Conservation (phyloP, 2,113 vertebrate species). For the Seriola rivoliana region DNA sequence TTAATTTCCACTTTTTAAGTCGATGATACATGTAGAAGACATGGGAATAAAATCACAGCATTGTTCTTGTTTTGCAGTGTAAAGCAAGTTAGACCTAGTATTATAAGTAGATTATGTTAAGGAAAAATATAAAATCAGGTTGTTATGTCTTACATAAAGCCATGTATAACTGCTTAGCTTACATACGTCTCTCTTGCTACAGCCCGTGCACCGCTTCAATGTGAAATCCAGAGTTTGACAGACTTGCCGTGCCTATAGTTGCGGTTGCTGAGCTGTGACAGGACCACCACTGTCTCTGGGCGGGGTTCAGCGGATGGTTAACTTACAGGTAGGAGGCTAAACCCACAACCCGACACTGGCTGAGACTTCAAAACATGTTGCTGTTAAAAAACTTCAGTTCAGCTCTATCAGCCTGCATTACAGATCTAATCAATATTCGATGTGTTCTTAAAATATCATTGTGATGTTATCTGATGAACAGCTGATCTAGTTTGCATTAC, state of each 20-base stretch:
- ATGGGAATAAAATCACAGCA: no score
- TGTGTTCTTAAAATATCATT: conserved; percentile 51
- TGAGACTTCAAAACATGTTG: conserved; percentile 29
- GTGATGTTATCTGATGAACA: conserved; percentile 35
- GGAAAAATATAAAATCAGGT: no score
- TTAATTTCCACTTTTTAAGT: no score
- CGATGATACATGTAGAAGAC: no score
- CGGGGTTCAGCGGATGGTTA: background rate
- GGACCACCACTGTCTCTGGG: background rate
- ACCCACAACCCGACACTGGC: background rate
- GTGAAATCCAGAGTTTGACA: background rate
- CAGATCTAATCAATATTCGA: conserved; percentile 50
- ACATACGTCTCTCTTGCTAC: background rate
- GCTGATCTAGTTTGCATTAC: conserved; percentile 40
- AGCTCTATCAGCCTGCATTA: conserved; percentile 30
- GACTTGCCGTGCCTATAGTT: background rate
- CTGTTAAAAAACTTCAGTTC: conserved; percentile 20
- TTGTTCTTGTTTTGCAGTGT: no score
- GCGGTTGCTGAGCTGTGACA: background rate
- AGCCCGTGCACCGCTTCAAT: background rate
- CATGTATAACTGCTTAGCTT: no score
- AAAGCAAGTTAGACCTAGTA: no score
- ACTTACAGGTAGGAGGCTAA: conserved; percentile 3
- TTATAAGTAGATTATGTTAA: no score
- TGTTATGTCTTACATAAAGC: no score